A percentile compares a stretch with the other conserved stretches of the same genome.
Conservation (phyloP, 2,797 vertebrate species). For the Sciurus carolinensis region DNA sequence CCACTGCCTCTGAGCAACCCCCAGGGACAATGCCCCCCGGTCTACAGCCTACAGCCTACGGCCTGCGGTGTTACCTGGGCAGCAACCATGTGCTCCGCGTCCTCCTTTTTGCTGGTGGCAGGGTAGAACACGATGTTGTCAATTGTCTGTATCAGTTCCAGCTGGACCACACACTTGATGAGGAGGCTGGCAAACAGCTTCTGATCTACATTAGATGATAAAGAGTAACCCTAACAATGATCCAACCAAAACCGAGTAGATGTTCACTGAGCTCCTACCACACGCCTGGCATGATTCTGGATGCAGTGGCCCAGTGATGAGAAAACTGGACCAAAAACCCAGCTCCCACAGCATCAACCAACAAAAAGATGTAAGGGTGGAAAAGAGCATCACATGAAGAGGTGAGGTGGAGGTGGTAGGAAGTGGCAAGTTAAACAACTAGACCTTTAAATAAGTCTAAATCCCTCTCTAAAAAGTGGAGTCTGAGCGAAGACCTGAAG, state of each 20-base stretch:
- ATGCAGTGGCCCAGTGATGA: neutral
- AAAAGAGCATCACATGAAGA: neutral
- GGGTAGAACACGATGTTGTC: conserved; percentile 99
- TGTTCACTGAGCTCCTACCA: neutral
- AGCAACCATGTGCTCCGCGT: conserved; percentile 97
- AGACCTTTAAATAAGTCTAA: neutral
- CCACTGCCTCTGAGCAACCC: neutral
- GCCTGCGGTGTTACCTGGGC: conserved; percentile 92
- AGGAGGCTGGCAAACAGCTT: conserved; percentile 97
- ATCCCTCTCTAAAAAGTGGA: neutral
- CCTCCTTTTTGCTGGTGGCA: conserved; percentile 98
- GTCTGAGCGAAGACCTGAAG: neutral
- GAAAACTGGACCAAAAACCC: neutral
- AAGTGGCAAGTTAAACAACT: neutral
- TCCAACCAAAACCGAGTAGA: neutral
- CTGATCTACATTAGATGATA: conserved; percentile 91
- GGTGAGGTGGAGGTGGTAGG: neutral
- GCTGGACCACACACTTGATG: conserved; percentile 98
- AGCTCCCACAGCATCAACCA: neutral
- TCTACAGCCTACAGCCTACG: too few species aligned
- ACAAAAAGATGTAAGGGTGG: neutral
- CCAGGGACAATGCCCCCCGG: neutral
- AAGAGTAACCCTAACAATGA: conserved; percentile 74
- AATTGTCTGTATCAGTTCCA: conserved; percentile 98
- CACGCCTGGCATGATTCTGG: neutral